Base-by-base conservation (phyloP, 2,888 invertebrate species). In the Orthosia cruda region DNA sequence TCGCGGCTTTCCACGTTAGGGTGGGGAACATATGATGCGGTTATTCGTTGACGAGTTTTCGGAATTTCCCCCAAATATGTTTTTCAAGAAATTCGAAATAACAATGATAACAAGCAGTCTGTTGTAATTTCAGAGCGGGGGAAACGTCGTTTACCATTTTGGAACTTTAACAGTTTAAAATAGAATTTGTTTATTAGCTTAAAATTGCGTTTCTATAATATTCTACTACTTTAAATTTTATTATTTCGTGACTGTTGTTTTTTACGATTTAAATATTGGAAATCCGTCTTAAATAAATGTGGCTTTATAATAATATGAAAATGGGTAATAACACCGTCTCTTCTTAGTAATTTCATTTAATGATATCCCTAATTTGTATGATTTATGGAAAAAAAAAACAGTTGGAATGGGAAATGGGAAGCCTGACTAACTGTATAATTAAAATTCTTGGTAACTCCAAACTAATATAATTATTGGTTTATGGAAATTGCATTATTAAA, bases 1-100 rank as follows among this genome's bases (percentile, higher is more conserved):
- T 93, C 88, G 90, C 92, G 91, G 93, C 91, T 92, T 92, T 88
- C 77, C 74, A 74, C 83, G 62, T 91, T 80, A 90, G 85, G 89
- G 62, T 71, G 18, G 57, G 72, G 40, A 65, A 61, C 79, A 82
- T 81, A 88, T 75, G 47, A n/a, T 59, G 58, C 79, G 78, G 75
- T 76, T 80, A 1, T 55, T 7, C 13, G 13, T 11, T 26, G 0
- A 13, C 18, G 32, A 54, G 15, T 70, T 69, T 75, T 52, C 0
- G 26, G 3, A 54, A n/a, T 54, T 11, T 50, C 45, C 40, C 45
- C 4, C 3, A 4, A 45, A 65, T n/a, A 26, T 58, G n/a, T 58
- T 47, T 71, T 71, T 45, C 13, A 12, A 32, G 18, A 4, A 40
- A 63, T n/a, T 58, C 40, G 16, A 54, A 68, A 32, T 54, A 23